Conservation (phyloP, 2,888 invertebrate genomes). For the Drosophila mettleri region DNA sequence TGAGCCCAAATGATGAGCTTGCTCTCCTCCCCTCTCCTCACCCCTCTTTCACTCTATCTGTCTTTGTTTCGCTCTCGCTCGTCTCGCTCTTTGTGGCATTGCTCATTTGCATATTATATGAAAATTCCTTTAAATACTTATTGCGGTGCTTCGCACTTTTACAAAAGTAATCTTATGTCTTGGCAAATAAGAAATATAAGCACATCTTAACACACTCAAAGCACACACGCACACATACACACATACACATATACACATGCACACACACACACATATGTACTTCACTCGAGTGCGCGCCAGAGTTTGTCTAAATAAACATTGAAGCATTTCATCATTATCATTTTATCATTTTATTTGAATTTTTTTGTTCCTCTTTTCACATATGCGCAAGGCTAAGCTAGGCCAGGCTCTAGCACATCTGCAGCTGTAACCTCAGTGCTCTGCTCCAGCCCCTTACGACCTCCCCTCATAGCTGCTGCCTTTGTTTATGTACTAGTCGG, state of each 20-base stretch:
- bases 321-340: slow-evolving; percentile 74
- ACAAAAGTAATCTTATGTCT: slow-evolving; percentile 70
- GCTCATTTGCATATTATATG: slow-evolving; percentile 76
- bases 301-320: slow-evolving; percentile 67
- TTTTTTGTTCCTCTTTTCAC: slow-evolving; percentile 46
- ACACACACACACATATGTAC: neutral
- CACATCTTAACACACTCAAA: slow-evolving; percentile 16
- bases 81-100: neutral
- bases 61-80: no score
- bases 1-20: slow-evolving; percentile 41
- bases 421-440: neutral
- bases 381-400: slow-evolving; percentile 53
- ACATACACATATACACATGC: neutral
- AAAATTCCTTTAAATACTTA: slow-evolving; percentile 79
- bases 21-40: neutral
- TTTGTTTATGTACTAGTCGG: slow-evolving; percentile 49
- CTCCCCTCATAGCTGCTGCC: neutral
- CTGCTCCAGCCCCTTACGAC: neutral
- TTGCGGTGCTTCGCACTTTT: slow-evolving; percentile 69
- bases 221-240: neutral
- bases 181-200: slow-evolving; percentile 46
- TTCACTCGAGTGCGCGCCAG: slow-evolving; percentile 12
- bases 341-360: slow-evolving; percentile 74
- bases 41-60: neutral
- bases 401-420: slow-evolving; percentile 9